A percentile compares a stretch with the other conserved stretches of the same genome.
phyloP scores from a whole-genome alignment of 2,888 invertebrate genomes.

The Podotricha telesiphe region DNA sequence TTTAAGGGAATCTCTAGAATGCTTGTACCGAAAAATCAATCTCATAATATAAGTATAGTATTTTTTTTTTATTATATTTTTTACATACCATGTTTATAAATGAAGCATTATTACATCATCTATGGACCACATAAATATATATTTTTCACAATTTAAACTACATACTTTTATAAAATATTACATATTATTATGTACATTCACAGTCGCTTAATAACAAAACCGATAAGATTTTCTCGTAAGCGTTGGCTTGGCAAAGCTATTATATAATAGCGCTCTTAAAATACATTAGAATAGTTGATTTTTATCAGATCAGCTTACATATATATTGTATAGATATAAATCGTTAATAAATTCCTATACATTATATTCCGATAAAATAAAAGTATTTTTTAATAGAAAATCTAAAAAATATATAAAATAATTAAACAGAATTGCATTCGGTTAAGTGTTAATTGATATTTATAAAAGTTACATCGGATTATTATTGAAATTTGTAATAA shows the following conservation, averaged over 20 bases:
- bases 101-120: not conserved
- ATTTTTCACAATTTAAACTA: not conserved
- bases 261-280: not conserved
- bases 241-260: slow-evolving; percentile 3
- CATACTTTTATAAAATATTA: too few relatives aligned
- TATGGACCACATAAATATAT: slow-evolving; percentile 9
- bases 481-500: slow-evolving; percentile 24
- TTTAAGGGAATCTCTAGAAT: too few relatives aligned
- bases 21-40: too few relatives aligned
- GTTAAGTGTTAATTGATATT: slow-evolving; percentile 9
- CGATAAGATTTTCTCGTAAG: not conserved
- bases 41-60: too few relatives aligned
- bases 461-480: slow-evolving; percentile 6
- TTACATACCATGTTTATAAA: too few relatives aligned
- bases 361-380: slow-evolving; percentile 9
- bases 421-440: slow-evolving; percentile 2
- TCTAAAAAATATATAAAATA: not conserved
- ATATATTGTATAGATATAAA: slow-evolving; percentile 2
- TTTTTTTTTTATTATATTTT: too few relatives aligned
- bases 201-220: too few relatives aligned
- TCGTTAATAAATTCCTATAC: slow-evolving; percentile 22
- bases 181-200: too few relatives aligned
- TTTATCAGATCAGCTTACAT: slow-evolving; percentile 18
- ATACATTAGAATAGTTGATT: slow-evolving; percentile 11
- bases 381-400: slow-evolving; percentile 27